Percentiles rank a stretch among this genome's conserved stretches.
phyloP scores from a whole-genome alignment of 2,888 invertebrate species.

The Meloe dianella region DNA sequence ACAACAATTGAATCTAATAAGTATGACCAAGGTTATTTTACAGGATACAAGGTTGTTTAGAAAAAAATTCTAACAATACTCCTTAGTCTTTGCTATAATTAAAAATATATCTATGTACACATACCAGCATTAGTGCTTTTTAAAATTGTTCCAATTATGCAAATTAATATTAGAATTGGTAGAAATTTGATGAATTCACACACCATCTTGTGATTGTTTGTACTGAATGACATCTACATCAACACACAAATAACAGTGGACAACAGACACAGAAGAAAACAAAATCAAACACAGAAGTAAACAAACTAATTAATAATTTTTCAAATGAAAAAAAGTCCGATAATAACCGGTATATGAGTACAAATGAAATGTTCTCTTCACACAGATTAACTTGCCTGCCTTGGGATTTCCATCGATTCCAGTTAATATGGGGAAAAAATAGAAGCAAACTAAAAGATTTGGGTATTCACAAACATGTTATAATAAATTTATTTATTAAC shows the following conservation, averaged over 20 bases:
- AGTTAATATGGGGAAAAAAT: background rate
- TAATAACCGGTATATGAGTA: background rate
- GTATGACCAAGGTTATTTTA: background rate
- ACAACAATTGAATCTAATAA: background rate
- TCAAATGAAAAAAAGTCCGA: background rate
- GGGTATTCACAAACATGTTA: constrained; percentile 2
- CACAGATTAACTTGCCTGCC: constrained; percentile 39
- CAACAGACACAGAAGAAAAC: no score
- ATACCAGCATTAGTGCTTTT: background rate
- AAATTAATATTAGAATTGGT: background rate
- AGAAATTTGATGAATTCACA: background rate
- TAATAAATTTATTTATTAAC: background rate
- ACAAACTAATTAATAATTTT: background rate
- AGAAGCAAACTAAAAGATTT: background rate
- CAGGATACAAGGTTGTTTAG: background rate
- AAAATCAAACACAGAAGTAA: background rate
- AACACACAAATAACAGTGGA: background rate
- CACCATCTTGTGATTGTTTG: background rate
- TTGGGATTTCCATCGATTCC: constrained; percentile 42
- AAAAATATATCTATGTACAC: background rate
- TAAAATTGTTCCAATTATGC: background rate
- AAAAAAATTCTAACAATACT: background rate
- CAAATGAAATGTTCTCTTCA: background rate
- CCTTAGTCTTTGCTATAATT: no score
- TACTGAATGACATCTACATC: background rate